Evolutionary conservation across 2,113 vertebrate genomes (phyloP).

Genomic region (Stercorarius parasiticus): DNA sequence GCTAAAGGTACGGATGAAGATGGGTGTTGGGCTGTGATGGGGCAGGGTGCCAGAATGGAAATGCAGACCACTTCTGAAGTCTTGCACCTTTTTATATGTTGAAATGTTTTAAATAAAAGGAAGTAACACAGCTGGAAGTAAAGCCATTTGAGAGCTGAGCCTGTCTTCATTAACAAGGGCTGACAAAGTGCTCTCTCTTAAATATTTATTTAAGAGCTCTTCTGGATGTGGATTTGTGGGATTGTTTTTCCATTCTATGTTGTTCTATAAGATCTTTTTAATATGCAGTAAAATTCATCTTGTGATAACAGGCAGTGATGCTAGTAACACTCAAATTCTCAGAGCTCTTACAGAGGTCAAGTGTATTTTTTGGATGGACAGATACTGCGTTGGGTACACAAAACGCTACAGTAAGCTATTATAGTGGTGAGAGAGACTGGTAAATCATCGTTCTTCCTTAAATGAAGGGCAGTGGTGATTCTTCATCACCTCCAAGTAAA

Average conservation of each 20-base stretch:
- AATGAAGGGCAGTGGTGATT: background rate
- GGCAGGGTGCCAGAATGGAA: background rate
- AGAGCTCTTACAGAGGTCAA: background rate
- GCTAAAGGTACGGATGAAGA: rapidly evolving
- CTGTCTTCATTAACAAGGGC: background rate
- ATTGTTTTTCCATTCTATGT: background rate
- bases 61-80: background rate
- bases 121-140: background rate
- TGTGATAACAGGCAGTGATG: background rate
- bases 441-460: background rate
- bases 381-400: rapidly evolving
- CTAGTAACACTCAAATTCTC: background rate
- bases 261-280: background rate
- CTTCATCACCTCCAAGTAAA: background rate
- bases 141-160: background rate
- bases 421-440: background rate
- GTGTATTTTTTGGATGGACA: background rate
- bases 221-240: background rate
- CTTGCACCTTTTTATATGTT: rapidly evolving
- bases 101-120: background rate
- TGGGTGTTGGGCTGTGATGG: rapidly evolving
- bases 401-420: too few species aligned
- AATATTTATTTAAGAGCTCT: background rate
- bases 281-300: background rate
- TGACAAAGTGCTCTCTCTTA: background rate